phyloP scores from a whole-genome alignment of 1,140 invertebrate genomes.

The Acromyrmex heyeri region DNA sequence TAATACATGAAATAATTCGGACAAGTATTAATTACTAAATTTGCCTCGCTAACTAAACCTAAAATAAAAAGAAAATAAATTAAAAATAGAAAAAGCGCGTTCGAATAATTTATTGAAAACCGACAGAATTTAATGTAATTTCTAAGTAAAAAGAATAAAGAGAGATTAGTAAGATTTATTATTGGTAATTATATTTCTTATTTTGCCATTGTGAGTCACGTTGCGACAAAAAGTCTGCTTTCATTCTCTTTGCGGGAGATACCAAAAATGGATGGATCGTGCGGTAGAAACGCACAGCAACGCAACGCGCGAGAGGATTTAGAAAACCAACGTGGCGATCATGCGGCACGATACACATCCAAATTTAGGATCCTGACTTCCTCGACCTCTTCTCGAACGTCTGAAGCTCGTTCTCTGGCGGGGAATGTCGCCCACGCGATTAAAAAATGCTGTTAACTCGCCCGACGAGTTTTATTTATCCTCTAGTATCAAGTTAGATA shows the following conservation, averaged over 20 bases:
- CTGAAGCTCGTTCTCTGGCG: slow-evolving; percentile 48
- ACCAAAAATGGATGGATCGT: slow-evolving; percentile 33
- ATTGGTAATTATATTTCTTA: neutral
- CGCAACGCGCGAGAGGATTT: slow-evolving; percentile 45
- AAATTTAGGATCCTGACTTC: slow-evolving; percentile 69
- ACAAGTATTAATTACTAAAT: neutral
- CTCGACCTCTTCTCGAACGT: slow-evolving; percentile 32
- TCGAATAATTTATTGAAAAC: neutral
- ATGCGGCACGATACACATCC: slow-evolving; percentile 62
- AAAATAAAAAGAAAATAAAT: neutral
- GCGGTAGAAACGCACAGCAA: too few species aligned
- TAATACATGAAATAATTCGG: neutral
- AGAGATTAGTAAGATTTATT: neutral
- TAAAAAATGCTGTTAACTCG: slow-evolving; percentile 66
- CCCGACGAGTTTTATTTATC: slow-evolving; percentile 29
- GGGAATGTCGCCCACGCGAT: slow-evolving; percentile 66
- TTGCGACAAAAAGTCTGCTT: neutral
- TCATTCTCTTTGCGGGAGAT: neutral
- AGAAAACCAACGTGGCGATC: slow-evolving; percentile 65
- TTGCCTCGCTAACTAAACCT: neutral
- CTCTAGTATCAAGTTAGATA: neutral
- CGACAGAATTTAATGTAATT: neutral
- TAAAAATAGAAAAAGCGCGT: neutral
- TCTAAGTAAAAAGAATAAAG: neutral
- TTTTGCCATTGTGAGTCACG: neutral